A percentile compares a stretch with the other conserved stretches of the same genome.
Evolutionary conservation across 2,888 invertebrate species (phyloP).

Genomic region (Drosophila demipolita): DNA sequence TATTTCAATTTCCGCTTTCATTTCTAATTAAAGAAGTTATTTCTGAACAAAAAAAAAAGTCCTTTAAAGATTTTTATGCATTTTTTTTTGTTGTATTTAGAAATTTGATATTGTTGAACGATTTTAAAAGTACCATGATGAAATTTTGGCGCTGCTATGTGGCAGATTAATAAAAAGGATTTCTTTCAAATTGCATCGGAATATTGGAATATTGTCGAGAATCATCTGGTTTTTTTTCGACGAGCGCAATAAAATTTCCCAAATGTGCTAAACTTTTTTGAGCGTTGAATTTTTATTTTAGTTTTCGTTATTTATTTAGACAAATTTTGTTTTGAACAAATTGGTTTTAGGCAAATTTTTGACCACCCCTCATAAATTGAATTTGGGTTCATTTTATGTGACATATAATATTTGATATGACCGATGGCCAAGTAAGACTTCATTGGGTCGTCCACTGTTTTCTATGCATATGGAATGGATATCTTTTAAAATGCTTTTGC

Average conservation of each 20-base stretch:
- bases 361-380: neutral
- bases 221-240: neutral
- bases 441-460: neutral
- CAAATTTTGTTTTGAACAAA: neutral
- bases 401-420: neutral
- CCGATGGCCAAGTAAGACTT: neutral
- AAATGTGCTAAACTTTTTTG: neutral
- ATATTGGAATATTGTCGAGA: neutral
- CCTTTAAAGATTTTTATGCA: neutral
- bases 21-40: neutral
- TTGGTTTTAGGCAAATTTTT: neutral
- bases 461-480: neutral
- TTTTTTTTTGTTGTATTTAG: neutral
- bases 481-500: neutral
- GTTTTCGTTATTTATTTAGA: neutral
- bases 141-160: neutral
- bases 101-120: too few relatives aligned
- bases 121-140: neutral
- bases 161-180: neutral
- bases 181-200: neutral
- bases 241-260: neutral
- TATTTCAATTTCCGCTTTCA: neutral
- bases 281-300: neutral
- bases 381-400: neutral
- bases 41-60: neutral